Conservation (phyloP, 2,113 vertebrate species). For the Carassius carassius region DNA sequence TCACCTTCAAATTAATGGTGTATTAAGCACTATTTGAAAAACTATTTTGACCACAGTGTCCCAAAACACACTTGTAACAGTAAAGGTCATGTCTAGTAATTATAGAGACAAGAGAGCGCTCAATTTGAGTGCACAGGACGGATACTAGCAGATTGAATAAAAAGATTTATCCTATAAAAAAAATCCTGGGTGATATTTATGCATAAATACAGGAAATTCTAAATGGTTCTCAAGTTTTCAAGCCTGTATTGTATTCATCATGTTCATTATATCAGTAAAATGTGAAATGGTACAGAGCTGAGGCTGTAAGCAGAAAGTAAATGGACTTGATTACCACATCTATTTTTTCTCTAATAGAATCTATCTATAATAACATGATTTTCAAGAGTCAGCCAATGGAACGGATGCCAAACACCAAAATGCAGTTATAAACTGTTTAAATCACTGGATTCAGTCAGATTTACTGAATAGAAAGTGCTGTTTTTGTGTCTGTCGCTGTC, state of each 20-base stretch:
- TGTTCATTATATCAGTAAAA: background rate
- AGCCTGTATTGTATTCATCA: background rate
- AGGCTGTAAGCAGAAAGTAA: background rate
- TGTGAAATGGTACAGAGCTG: background rate
- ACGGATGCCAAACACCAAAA: background rate
- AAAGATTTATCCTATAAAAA: too few relatives aligned
- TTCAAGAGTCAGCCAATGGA: background rate
- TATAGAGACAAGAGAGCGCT: too few relatives aligned
- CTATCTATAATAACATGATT: background rate
- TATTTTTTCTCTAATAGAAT: background rate
- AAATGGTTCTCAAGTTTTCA: too few relatives aligned
- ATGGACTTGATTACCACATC: background rate
- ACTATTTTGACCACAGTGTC: too few relatives aligned
- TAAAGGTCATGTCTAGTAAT: too few relatives aligned
- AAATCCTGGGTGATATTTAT: too few relatives aligned
- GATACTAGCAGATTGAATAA: too few relatives aligned
- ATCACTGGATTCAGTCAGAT: background rate
- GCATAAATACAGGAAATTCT: too few relatives aligned
- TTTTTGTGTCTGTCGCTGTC: background rate
- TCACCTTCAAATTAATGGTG: too few relatives aligned
- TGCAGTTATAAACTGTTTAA: background rate
- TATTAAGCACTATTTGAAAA: too few relatives aligned
- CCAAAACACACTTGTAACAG: too few relatives aligned
- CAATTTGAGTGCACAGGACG: too few relatives aligned
- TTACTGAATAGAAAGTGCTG: background rate